Base-by-base conservation (phyloP, 1,140 invertebrate species). In the Scaptomyza hsui region DNA sequence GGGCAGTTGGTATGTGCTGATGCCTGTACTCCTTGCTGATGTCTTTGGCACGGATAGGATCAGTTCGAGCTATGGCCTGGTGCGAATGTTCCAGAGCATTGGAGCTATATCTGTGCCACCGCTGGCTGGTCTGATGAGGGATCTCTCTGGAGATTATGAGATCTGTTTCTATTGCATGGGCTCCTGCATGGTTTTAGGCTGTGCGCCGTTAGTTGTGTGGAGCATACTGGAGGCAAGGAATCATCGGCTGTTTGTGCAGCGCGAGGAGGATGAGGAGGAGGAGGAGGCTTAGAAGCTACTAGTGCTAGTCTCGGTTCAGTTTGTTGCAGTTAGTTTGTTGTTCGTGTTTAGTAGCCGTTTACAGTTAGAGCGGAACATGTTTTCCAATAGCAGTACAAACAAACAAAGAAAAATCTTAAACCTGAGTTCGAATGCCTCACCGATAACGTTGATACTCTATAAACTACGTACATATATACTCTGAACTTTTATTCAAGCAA, bases 161-260 rank as follows among this genome's bases (percentile, higher is more conserved):
- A 93, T 94, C 69, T 95, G 94, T 86, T 95, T 95, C 90, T 93
- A 95, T 70, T 95, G 94, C 67, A 95, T 95, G 95, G 95, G 95
- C 9, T 94, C 95, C 3, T 95, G 94, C 75, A 95, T 95, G 95
- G 93, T 95, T 0, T 88, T 95, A 39, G 95, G 95, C 47, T 94
- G 94, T 56, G 89, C 95, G 32, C 94, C 94, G 2, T 83, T 95
- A 15, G 89, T 95, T 3, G 89, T 91, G 3, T 91, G 89, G 85
- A 73, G 64, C 49, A 68, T 91, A 1, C 57, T 91, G 4, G 89
- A 91, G 63, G 78, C 82, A 7, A 74, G 86, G 0, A 80, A 90
- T 49, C 79, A 89, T 67, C 77, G 81, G 6, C 19, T 85, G 26
- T 91, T 89, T 24, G 77, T 89, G 6, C 74, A 73, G 55, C 67